Evolutionary conservation across 2,797 vertebrate genomes (phyloP).

Genomic region (Tadarida brasiliensis): DNA sequence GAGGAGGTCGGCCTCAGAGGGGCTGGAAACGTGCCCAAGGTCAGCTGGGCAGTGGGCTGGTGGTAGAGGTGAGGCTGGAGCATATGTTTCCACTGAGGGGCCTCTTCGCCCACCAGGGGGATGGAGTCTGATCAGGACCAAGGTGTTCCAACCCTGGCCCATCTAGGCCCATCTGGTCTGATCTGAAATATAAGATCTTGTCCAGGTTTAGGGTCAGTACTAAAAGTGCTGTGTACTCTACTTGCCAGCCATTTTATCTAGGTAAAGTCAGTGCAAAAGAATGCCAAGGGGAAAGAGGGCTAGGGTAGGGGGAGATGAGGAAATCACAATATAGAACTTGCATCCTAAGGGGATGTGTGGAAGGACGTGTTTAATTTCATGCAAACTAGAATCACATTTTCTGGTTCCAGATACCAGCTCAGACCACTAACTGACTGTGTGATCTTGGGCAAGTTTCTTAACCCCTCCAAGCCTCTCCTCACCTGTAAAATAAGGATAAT

Average conservation of each 20-base stretch:
- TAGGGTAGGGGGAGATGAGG: not conserved
- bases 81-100: not conserved
- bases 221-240: not conserved
- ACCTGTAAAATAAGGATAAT: not conserved
- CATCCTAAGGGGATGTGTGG: not conserved
- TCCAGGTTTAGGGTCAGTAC: not conserved
- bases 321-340: not conserved
- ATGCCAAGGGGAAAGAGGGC: not conserved
- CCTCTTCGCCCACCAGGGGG: not conserved
- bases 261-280: not conserved
- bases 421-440: not conserved
- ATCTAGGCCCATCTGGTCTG: not conserved
- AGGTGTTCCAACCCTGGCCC: not conserved
- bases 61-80: not conserved
- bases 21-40: not conserved
- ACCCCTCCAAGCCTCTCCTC: not conserved
- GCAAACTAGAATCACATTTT: not conserved
- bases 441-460: not conserved
- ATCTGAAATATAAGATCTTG: not conserved
- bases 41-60: not conserved
- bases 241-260: not conserved
- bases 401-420: not conserved
- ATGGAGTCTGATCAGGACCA: not conserved
- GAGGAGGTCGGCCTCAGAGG: not conserved
- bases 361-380: constrained; percentile 2